phyloP scores from a whole-genome alignment of 2,113 vertebrate genomes.

The Myiozetetes cayanensis region DNA sequence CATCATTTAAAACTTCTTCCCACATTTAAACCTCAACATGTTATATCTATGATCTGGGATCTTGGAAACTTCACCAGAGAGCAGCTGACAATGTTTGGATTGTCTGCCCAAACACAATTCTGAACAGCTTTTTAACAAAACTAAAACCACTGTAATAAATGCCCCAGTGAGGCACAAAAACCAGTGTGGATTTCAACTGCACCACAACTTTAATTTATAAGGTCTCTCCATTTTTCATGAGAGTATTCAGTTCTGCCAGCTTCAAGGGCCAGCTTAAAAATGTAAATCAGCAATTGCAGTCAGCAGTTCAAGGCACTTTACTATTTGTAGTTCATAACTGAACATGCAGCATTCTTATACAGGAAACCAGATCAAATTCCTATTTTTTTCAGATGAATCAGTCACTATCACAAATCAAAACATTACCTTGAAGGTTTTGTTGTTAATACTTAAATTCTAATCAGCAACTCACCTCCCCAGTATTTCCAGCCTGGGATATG shows the following conservation, averaged over 20 bases:
- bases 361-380: background rate
- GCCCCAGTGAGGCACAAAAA: background rate
- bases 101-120: background rate
- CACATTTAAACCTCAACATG: background rate
- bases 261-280: background rate
- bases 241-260: background rate
- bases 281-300: background rate
- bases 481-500: constrained; percentile 79
- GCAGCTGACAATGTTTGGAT: background rate
- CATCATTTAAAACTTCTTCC: background rate
- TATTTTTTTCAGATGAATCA: background rate
- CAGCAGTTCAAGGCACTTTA: background rate
- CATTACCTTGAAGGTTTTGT: background rate
- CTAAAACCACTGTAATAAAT: background rate
- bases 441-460: background rate
- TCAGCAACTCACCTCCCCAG: constrained; percentile 82
- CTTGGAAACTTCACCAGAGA: background rate
- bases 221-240: background rate
- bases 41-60: background rate
- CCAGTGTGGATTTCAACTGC: background rate
- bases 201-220: background rate
- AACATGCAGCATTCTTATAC: background rate
- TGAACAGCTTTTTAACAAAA: background rate
- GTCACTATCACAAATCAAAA: background rate
- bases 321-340: background rate